These are phyloP conservation scores for Pheosia tremula DNA, from an alignment of 2,888 invertebrate genomes.

Conservation along the genomic window DNA sequence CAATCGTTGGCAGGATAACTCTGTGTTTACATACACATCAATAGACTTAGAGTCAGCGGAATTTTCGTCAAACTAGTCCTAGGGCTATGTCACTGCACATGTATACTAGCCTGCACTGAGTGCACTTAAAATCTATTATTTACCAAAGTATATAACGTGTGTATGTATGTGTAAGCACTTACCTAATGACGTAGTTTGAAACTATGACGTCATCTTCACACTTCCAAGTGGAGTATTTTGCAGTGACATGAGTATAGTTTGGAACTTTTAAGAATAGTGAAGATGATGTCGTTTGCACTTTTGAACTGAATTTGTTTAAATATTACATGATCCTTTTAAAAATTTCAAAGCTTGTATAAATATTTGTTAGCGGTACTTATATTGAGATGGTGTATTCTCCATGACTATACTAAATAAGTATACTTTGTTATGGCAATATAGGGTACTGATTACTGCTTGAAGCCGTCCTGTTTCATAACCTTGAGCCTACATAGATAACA, in stretches of 20 bases:
- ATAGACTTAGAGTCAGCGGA: too few relatives aligned
- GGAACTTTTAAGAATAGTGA: neutral
- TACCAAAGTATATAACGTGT: too few relatives aligned
- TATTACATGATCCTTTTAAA: neutral
- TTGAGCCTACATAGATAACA: too few relatives aligned
- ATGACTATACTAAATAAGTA: too few relatives aligned
- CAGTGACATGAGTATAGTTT: neutral
- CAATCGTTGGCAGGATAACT: too few relatives aligned
- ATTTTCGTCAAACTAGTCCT: too few relatives aligned
- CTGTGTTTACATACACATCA: too few relatives aligned
- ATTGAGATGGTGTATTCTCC: neutral
- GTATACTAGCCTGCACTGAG: neutral
- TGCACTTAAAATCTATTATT: neutral
- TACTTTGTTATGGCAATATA: too few relatives aligned
- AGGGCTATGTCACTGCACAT: neutral
- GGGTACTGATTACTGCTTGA: too few relatives aligned
- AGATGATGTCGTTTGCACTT: neutral
- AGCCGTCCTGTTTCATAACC: too few relatives aligned
- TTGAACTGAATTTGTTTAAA: neutral
- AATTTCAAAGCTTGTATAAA: neutral
- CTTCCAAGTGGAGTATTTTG: neutral
- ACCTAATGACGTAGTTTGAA: neutral
- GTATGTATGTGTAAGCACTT: neutral
- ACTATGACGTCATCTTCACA: neutral
- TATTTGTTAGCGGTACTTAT: neutral